These are phyloP conservation scores for Urocitellus parryii DNA, from an alignment of 2,113 vertebrate genomes.

Conservation along the genomic window DNA sequence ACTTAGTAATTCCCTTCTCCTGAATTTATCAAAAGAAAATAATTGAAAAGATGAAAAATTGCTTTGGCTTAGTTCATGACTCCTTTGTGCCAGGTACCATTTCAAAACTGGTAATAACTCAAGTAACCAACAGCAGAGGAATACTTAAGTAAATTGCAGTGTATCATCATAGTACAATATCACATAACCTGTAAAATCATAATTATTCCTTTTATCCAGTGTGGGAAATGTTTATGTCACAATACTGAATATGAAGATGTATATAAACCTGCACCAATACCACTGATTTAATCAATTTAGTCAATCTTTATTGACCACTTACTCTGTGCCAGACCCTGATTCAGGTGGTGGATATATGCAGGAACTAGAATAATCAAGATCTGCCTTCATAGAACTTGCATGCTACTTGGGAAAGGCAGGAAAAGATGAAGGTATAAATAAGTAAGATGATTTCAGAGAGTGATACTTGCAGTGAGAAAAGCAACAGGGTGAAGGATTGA, in stretches of 20 bases:
- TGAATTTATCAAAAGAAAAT: constrained; percentile 66
- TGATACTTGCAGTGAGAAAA: background rate
- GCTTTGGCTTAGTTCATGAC: background rate
- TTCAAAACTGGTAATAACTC: constrained; percentile 31
- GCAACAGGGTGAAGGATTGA: background rate
- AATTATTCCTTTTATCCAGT: background rate
- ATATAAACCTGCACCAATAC: background rate
- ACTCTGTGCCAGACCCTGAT: background rate
- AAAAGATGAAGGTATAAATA: background rate
- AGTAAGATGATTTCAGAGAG: background rate
- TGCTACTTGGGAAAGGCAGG: background rate
- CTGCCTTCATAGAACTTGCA: background rate
- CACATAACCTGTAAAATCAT: background rate
- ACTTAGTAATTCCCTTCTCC: constrained; percentile 49
- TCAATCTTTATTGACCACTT: background rate
- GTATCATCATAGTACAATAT: background rate
- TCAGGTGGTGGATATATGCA: background rate
- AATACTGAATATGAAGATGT: background rate
- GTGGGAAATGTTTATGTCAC: background rate
- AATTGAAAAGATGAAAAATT: constrained; percentile 59
- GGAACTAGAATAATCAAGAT: background rate
- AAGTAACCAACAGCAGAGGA: background rate
- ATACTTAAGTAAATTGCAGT: background rate
- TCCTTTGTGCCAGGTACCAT: background rate
- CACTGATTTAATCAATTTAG: background rate